Evolutionary conservation across 2,797 vertebrate species (phyloP), one percentile per base, ranked within the genome.

Genomic region (Pyrocephalus nanus): DNA sequence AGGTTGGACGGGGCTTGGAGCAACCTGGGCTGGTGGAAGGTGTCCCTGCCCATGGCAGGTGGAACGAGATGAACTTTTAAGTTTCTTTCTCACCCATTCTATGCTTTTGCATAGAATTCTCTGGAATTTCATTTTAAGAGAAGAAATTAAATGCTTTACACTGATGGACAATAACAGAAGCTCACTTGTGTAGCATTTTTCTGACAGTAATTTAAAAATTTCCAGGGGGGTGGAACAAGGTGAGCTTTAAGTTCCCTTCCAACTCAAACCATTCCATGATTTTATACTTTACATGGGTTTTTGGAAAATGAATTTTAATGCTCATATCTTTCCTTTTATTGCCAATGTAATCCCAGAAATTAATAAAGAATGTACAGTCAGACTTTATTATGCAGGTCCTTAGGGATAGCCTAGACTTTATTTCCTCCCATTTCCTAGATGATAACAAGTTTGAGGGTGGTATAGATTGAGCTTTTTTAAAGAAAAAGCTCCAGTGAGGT

Each of bases 1-100:
- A 16, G n/a, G 12, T 0, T 58, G 38, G 50, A 38, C 0, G 2
- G 18, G 50, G 13, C 42, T 55, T 5, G 72, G 25, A 45, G 43
- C 50, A 30, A 0, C 3, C 2, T 76, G 43, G 36, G 32, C 5
- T 4, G 1, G 23, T 65, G 51, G 29, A 5, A 66, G 5, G 10
- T 65, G 50, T 65, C 40, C n/a, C 27, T 47, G n/a, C 27, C 25
- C 15, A 6, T 45, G 50, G 8, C 16, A 36, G 12, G 3, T 38
- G n/a, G 8, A 0, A 11, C 8, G 18, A 30, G 6, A 6, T 32
- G 45, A 1, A 11, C 15, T 77, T 77, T 27, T 72, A 16, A 12
- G 13, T 14, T 53, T 71, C 18, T 8, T 78, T 73, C 16, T 32
- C 21, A 8, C 77, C 22, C 11, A 9, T 78, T 78, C 26, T 18